Conservation (phyloP, 2,113 vertebrate species). For the Lasiurus cinereus region DNA sequence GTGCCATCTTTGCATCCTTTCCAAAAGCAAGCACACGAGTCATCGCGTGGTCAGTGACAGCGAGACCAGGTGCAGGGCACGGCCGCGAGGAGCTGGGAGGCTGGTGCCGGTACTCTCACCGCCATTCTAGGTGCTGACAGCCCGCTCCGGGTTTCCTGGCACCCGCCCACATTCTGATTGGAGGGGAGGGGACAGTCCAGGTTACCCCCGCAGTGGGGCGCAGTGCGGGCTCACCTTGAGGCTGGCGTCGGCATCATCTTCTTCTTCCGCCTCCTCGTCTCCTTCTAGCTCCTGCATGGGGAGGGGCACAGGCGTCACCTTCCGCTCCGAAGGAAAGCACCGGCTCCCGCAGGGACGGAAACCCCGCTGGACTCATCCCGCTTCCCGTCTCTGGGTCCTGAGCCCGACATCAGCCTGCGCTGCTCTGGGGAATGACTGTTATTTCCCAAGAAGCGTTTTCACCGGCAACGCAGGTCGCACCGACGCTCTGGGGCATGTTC, state of each 20-base stretch:
- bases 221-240: slow-evolving; percentile 88
- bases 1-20: neutral
- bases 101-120: too few relatives aligned
- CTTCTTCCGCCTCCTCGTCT: slow-evolving; percentile 95
- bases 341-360: rapidly evolving
- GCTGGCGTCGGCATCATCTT: slow-evolving; percentile 93
- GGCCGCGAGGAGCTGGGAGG: too few relatives aligned
- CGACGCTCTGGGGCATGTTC: too few relatives aligned
- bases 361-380: neutral
- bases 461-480: too few relatives aligned
- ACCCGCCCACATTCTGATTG: too few relatives aligned
- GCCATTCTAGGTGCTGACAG: too few relatives aligned
- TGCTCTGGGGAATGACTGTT: neutral
- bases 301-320: slow-evolving; percentile 50
- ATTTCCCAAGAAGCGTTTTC: too few relatives aligned
- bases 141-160: neutral
- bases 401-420: neutral
- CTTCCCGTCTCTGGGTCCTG: too few relatives aligned
- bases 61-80: too few relatives aligned
- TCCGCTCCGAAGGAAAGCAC: neutral
- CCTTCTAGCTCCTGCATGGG: slow-evolving; percentile 93
- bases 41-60: too few relatives aligned
- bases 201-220: too few relatives aligned
- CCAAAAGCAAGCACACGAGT: neutral
- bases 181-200: too few relatives aligned